Evolutionary conservation across 2,797 vertebrate genomes (phyloP), one percentile per base, ranked within the genome.

Genomic region (Falco peregrinus): DNA sequence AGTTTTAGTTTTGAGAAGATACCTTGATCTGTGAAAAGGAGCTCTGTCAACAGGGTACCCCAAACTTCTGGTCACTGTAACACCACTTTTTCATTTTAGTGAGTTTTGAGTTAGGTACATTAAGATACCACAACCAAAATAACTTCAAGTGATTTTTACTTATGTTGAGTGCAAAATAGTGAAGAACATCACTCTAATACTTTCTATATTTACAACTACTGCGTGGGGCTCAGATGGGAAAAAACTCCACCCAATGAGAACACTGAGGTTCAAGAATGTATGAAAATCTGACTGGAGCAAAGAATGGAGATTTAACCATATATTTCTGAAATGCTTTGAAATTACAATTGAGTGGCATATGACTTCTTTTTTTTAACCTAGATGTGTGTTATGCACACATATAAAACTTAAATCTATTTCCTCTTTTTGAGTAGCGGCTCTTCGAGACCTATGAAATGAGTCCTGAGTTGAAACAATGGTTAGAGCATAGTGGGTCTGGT

Each of bases 261-360:
- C 1, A 20, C 28, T 45, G 39, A 81, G 6, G 7, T 84, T 81
- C 45, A 69, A 35, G 22, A 84, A 61, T 16, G 3, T 65, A 33
- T 75, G 53, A 71, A 78, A 78, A 57, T 78, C 29, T 80, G 37
- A 53, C 37, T 50, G 6, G 21, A 22, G 12, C 18, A 22, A 7
- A 35, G 7, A 76, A 70, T 43, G 14, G 16, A 86, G 26, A 45
- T 92, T 77, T 84, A 75, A 50, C 16, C 24, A 76, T 45, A 9
- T 82, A 64, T 63, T 86, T 96, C 41, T 87, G 59, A 91, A 90
- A 43, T 86, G n/a, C 35, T 71, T 93, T 90, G 65, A 83, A 89
- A 80, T 84, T 45, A 48, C 1, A 37, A 4, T 28, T 45, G 39
- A 48, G 12, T 79, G 10, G 19, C 73, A 14, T 43, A 33, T 47